Evolutionary conservation across 2,888 invertebrate genomes (phyloP).

Genomic region (Ectemnius lituratus): DNA sequence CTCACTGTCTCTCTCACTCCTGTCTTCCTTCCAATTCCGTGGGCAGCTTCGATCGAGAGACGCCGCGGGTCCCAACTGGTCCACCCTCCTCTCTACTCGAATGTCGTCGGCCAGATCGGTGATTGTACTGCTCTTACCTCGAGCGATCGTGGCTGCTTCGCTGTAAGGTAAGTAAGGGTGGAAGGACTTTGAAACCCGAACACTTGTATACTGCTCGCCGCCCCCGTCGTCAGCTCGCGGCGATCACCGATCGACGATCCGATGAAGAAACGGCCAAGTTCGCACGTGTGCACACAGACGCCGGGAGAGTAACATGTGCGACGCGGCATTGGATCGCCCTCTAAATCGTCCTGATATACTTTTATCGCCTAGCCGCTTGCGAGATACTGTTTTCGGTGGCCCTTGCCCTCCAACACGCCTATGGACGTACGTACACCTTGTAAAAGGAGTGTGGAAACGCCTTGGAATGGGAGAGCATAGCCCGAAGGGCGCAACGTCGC

Average conservation of each 20-base stretch:
- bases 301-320: slow-evolving; percentile 4
- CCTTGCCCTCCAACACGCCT: slow-evolving; percentile 47
- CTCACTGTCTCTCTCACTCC: slow-evolving; percentile 38
- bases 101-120: not conserved
- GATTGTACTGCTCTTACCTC: not conserved
- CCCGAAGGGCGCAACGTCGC: slow-evolving; percentile 2
- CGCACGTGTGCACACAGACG: not conserved
- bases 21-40: slow-evolving; percentile 41
- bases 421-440: slow-evolving; percentile 34
- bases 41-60: slow-evolving; percentile 39
- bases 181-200: too few relatives aligned
- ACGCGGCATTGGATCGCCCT: slow-evolving; percentile 16
- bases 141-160: not conserved
- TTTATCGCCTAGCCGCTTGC: slow-evolving; percentile 45
- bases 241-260: too few relatives aligned
- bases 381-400: slow-evolving; percentile 31
- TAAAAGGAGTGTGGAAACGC: slow-evolving; percentile 43
- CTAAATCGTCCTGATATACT: slow-evolving; percentile 55
- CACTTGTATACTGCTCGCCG: too few relatives aligned
- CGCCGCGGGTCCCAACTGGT: slow-evolving; percentile 19
- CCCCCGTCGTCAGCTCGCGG: too few relatives aligned
- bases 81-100: slow-evolving; percentile 12
- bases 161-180: too few relatives aligned
- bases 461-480: slow-evolving; percentile 20
- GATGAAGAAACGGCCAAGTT: not conserved